Evolutionary conservation across 2,888 invertebrate species (phyloP).

Genomic region (Dascillus cervinus): DNA sequence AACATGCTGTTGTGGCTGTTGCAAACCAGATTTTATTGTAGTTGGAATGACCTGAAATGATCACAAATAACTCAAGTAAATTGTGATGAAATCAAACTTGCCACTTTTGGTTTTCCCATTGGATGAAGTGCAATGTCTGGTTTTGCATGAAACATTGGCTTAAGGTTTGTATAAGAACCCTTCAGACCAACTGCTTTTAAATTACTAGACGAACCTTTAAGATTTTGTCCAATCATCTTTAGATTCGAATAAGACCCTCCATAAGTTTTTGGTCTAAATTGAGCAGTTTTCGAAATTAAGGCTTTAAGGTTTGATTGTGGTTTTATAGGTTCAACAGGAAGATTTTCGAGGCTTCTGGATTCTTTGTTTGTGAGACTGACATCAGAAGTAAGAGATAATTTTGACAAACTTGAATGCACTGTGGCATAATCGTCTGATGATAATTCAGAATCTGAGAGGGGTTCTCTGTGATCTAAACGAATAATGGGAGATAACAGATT

Average conservation of each 20-base stretch:
- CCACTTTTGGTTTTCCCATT: slow-evolving; percentile 8
- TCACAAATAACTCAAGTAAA: no score
- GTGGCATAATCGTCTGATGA: slow-evolving; percentile 33
- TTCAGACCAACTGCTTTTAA: slow-evolving; percentile 33
- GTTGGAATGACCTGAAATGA: slow-evolving; percentile 11
- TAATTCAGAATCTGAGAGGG: slow-evolving; percentile 34
- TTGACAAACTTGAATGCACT: slow-evolving; percentile 24
- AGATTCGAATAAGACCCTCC: no score
- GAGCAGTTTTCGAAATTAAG: neutral
- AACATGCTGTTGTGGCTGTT: slow-evolving; percentile 2
- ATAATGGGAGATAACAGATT: slow-evolving; percentile 34
- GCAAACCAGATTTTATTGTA: slow-evolving; percentile 1
- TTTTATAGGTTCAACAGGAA: neutral
- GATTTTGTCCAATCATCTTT: slow-evolving; percentile 12
- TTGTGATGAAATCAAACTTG: no score
- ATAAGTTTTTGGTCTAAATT: no score
- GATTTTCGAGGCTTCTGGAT: neutral
- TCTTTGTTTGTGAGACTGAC: slow-evolving; percentile 19
- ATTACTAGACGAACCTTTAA: slow-evolving; percentile 26
- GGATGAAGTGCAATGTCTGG: no score
- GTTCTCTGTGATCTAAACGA: slow-evolving; percentile 19
- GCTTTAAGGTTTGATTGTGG: slow-evolving; percentile 1
- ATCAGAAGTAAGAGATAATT: slow-evolving; percentile 22
- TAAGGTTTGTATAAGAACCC: slow-evolving; percentile 36
- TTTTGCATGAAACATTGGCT: no score